Evolutionary conservation across 2,888 invertebrate genomes (phyloP), one percentile per base, ranked within the genome.

Genomic region (Idaea dimidiata): DNA sequence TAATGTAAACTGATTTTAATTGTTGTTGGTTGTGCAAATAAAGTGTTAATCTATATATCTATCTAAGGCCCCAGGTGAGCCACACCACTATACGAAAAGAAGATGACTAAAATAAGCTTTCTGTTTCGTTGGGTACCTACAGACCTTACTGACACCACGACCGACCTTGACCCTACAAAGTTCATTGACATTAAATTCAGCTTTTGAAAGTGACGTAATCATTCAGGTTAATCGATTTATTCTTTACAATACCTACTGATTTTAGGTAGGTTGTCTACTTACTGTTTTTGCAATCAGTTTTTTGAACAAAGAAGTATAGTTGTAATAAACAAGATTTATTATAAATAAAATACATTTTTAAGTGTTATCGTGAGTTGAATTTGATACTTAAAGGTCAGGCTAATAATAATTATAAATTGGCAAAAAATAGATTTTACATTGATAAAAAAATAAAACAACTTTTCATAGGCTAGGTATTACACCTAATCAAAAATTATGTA

Each of bases 151-250:
- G 14, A 14, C 43, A 10, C 8, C 8, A 8, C 43, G 3, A 43
- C 7, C 59, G 54, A 64, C 68, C 71, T 68, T 73, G 60, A 63
- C 55, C 63, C 16, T 43, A 14, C 59, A 82, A 86, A 88, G 88
- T 88, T 88, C 87, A 86, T 43, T 63, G 59, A 84, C 83, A 83
- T 77, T 77, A 67, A 66, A 62, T 67, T 58, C 53, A 62, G 17
- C 59, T 58, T 33, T 57, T 57, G 56, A 62, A 31, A 33, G 62
- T 66, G 66, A 67, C 68, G 43, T 3, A 43, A 43, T 43, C 0
- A 43, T 43, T 43, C 43, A 43, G 43, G 3, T 10, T 43, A 43
- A 43, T 10, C 43, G 10, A 43, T 43, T 43, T 14, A 10, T 43
- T 43, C 43, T 43, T 43, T 43, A 43, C 1, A 43, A 43, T 43